These are phyloP conservation scores for Calameuta filiformis DNA, from an alignment of 2,888 invertebrate genomes.

Conservation along the genomic window DNA sequence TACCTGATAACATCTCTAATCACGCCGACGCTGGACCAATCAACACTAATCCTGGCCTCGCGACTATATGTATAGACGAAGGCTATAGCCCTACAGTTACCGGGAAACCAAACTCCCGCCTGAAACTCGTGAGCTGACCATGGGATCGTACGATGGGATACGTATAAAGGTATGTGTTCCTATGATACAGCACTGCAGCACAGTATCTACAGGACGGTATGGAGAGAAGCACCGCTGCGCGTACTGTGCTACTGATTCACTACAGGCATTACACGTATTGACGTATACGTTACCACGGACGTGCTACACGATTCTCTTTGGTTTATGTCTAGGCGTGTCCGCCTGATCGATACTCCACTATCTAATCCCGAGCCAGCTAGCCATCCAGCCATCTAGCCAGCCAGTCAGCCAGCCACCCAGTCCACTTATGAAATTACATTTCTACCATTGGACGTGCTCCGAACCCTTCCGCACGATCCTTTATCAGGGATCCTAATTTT, in stretches of 20 bases:
- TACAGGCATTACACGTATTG: slow-evolving; percentile 62
- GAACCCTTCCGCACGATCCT: no score
- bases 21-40: slow-evolving; percentile 65
- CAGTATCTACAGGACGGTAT: no score
- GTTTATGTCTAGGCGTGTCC: slow-evolving; percentile 63
- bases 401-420: slow-evolving; percentile 5
- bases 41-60: slow-evolving; percentile 61
- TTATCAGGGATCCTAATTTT: no score
- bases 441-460: slow-evolving; percentile 17
- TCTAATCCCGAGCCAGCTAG: slow-evolving; percentile 37
- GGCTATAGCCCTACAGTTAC: slow-evolving; percentile 43
- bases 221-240: slow-evolving; percentile 21
- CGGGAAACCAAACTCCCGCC: slow-evolving; percentile 48
- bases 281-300: slow-evolving; percentile 51
- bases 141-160: slow-evolving; percentile 16
- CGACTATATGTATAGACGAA: slow-evolving; percentile 40
- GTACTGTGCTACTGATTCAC: slow-evolving; percentile 49
- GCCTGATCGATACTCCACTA: slow-evolving; percentile 53
- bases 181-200: no score
- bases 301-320: slow-evolving; percentile 57
- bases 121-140: slow-evolving; percentile 41
- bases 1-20: slow-evolving; percentile 66
- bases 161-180: not conserved
- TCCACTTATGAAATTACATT: slow-evolving; percentile 40
- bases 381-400: no score